A percentile compares a stretch with the other conserved stretches of the same genome.
Evolutionary conservation across 2,888 invertebrate genomes (phyloP).

Genomic region (Gymnocheta viridis): DNA sequence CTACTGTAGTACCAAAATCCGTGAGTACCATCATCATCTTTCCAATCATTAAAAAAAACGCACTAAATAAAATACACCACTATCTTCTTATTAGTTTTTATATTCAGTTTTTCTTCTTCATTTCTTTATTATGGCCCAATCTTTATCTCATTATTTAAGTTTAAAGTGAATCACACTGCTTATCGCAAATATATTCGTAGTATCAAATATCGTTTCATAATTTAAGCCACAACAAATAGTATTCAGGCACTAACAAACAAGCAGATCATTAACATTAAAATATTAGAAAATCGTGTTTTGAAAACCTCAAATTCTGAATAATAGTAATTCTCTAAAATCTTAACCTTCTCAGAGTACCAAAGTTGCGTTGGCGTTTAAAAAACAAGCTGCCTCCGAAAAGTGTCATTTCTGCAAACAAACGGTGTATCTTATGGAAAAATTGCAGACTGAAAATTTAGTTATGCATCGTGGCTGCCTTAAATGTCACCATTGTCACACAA

Average conservation of each 20-base stretch:
- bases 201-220: constrained; percentile 11
- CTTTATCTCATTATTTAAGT: constrained; percentile 27
- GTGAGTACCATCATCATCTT: constrained; percentile 80
- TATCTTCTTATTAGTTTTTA: constrained; percentile 30
- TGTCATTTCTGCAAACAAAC: constrained; percentile 95
- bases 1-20: constrained; percentile 79
- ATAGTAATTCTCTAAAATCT: not conserved
- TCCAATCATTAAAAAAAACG: constrained; percentile 55
- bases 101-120: constrained; percentile 24
- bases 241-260: constrained; percentile 17
- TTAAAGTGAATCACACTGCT: constrained; percentile 30
- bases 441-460: constrained; percentile 93
- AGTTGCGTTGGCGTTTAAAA: constrained; percentile 84
- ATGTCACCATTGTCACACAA: constrained; percentile 95
- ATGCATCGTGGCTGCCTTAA: constrained; percentile 97
- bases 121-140: constrained; percentile 16
- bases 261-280: constrained; percentile 25
- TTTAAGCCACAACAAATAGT: constrained; percentile 15
- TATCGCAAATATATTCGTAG: not conserved
- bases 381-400: constrained; percentile 87
- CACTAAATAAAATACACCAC: constrained; percentile 34
- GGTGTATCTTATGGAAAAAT: constrained; percentile 96
- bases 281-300: not conserved
- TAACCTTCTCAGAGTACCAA: constrained; percentile 83
- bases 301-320: not conserved